These are phyloP conservation scores for Calliopsis andreniformis DNA, from an alignment of 1,140 invertebrate genomes.

Conservation along the genomic window DNA sequence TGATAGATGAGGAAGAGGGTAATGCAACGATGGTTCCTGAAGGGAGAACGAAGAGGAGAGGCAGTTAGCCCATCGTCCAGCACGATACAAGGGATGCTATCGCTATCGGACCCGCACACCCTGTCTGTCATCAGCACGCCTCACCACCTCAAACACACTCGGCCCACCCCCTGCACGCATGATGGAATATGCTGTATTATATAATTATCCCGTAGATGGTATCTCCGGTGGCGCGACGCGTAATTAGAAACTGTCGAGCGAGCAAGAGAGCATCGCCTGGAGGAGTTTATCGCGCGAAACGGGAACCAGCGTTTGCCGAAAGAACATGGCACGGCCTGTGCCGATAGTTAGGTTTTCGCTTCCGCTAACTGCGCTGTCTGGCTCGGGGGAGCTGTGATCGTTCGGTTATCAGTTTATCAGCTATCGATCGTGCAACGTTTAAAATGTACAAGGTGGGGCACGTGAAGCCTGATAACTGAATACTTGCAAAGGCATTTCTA, in stretches of 20 bases:
- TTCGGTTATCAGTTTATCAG: background rate
- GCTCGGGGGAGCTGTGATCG: background rate
- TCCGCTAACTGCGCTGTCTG: background rate
- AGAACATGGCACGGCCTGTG: background rate
- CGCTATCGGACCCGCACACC: conserved; percentile 76
- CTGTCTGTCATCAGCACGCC: conserved; percentile 79
- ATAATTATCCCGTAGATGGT: conserved; percentile 71
- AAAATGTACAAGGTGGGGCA: too few species aligned
- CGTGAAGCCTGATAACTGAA: too few species aligned
- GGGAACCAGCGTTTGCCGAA: background rate
- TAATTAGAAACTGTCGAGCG: conserved; percentile 71
- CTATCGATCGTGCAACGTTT: background rate
- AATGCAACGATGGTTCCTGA: conserved; percentile 69
- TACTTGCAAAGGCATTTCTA: too few species aligned
- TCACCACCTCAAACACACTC: conserved; percentile 79
- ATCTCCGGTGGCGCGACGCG: conserved; percentile 63
- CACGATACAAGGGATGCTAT: conserved; percentile 76
- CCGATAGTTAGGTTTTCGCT: background rate
- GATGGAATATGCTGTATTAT: conserved; percentile 74
- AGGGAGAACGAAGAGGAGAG: conserved; percentile 69
- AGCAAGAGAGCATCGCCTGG: conserved; percentile 26
- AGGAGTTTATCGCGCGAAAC: conserved; percentile 52
- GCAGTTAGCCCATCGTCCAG: conserved; percentile 67
- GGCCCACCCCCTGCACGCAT: conserved; percentile 69
- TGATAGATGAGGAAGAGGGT: conserved; percentile 77